Evolutionary conservation across 2,113 vertebrate genomes (phyloP).

Genomic region (human): GRCh38 chr5:68234001-68234500

Average conservation of each 20-base stretch:
- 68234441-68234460: not conserved
- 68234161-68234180: not conserved
- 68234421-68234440: not conserved
- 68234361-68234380: not conserved
- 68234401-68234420: not conserved
- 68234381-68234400: not conserved
- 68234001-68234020: conserved; percentile 19
- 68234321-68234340: not conserved
- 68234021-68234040: not conserved
- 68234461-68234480: not conserved
- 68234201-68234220: not conserved
- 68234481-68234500: not conserved
- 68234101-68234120: not conserved
- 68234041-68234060: conserved; percentile 18
- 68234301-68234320: not conserved
- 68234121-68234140: conserved; percentile 27
- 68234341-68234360: not conserved
- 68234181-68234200: not conserved
- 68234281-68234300: not conserved
- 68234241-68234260: not conserved
- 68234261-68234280: not conserved
- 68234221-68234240: not conserved
- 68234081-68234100: not conserved
- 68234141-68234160: not conserved
- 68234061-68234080: not conserved